Conservation (phyloP, 2,797 vertebrate species). For the Falco naumanni region DNA sequence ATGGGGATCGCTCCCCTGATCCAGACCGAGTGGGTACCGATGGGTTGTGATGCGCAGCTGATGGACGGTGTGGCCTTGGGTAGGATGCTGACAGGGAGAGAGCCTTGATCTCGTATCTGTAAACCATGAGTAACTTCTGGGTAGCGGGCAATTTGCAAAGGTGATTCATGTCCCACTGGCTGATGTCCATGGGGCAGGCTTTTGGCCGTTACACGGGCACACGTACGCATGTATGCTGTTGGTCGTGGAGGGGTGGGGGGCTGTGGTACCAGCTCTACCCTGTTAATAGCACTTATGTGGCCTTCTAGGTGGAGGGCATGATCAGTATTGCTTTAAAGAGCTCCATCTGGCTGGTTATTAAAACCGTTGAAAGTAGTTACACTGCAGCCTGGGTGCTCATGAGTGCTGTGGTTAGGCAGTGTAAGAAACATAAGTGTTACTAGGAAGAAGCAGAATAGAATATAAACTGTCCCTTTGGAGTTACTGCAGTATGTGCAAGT, state of each 20-base stretch:
- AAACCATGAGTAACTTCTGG: accelerated
- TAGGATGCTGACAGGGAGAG: neutral
- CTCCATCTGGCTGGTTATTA: neutral
- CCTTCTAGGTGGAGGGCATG: neutral
- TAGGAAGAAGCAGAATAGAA: neutral
- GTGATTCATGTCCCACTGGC: accelerated
- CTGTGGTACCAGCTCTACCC: neutral
- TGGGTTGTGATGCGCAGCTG: neutral
- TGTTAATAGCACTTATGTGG: neutral
- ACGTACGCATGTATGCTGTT: accelerated
- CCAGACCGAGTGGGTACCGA: neutral
- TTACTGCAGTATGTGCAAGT: neutral
- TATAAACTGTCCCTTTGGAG: neutral
- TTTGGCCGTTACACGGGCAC: accelerated
- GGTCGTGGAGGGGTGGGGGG: neutral
- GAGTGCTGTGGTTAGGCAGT: neutral
- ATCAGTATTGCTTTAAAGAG: neutral
- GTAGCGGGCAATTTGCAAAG: neutral
- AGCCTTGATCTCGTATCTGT: accelerated
- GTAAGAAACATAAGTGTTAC: neutral
- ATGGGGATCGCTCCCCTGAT: accelerated
- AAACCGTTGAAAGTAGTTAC: neutral
- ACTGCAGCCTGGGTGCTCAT: neutral
- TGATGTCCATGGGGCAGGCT: neutral
- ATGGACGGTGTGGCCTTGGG: neutral